phyloP scores from a whole-genome alignment of 2,888 invertebrate genomes.

The Endotricha flammealis region DNA sequence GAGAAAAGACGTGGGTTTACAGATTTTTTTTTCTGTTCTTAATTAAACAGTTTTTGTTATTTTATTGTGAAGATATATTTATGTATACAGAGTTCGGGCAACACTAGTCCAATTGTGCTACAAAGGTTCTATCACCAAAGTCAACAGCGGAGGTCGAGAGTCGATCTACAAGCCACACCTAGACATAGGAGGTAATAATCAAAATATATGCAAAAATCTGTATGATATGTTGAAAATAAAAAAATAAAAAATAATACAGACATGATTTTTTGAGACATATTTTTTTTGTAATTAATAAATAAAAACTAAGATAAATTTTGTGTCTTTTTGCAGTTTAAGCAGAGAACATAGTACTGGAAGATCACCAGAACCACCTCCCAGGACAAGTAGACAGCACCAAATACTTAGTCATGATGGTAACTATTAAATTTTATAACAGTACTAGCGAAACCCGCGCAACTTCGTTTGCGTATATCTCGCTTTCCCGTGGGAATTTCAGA shows the following conservation, averaged over 20 bases:
- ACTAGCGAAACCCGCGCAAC: no score
- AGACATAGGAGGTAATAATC: conserved; percentile 59
- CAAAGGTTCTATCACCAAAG: conserved; percentile 89
- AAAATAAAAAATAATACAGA: no score
- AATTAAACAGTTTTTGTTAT: no score
- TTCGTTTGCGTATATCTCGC: no score
- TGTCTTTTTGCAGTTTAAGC: conserved; percentile 53
- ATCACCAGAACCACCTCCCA: conserved; percentile 71
- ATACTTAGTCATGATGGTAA: conserved; percentile 55
- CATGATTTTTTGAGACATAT: no score
- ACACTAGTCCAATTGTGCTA: conserved; percentile 87
- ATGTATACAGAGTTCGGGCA: conserved; percentile 75
- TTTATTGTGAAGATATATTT: neutral
- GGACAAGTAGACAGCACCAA: conserved; percentile 49
- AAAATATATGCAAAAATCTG: conserved; percentile 1
- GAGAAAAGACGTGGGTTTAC: no score
- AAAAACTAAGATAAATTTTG: no score
- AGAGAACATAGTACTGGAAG: conserved; percentile 70
- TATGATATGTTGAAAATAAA: neutral
- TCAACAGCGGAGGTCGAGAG: conserved; percentile 81
- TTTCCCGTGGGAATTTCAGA: no score
- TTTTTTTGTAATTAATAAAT: neutral
- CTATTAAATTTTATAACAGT: conserved; percentile 3
- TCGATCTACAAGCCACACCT: conserved; percentile 66
- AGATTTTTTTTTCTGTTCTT: no score